Conservation (phyloP, 2,888 invertebrate genomes). For the Andricus curvator region DNA sequence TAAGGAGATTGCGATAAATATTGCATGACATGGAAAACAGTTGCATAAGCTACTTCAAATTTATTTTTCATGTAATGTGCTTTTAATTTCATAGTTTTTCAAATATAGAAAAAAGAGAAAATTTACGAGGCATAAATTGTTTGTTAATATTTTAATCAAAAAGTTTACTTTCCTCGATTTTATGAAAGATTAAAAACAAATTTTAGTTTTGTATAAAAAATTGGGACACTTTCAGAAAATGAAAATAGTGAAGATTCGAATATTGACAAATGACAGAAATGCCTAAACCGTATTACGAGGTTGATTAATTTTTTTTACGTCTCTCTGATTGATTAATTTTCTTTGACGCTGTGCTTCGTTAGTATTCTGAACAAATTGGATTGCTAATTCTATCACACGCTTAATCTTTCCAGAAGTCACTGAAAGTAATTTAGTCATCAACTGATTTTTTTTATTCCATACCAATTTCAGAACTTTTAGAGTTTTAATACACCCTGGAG, state of each 20-base stretch:
- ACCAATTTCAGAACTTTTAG: too few species aligned
- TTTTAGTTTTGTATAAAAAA: not conserved
- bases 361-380: not conserved
- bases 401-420: slow-evolving; percentile 3
- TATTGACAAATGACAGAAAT: not conserved
- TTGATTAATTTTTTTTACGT: not conserved
- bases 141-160: too few species aligned
- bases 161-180: too few species aligned
- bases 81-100: not conserved
- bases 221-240: not conserved
- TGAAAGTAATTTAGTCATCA: not conserved
- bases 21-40: not conserved
- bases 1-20: not conserved
- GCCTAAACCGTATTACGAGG: not conserved
- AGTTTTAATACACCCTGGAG: too few species aligned
- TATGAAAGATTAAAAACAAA: not conserved
- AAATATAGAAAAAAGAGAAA: too few species aligned
- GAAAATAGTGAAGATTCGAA: not conserved
- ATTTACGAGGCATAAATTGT: too few species aligned
- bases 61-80: not conserved
- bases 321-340: slow-evolving; percentile 2
- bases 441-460: too few species aligned
- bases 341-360: not conserved
- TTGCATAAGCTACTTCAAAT: not conserved
- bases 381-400: slow-evolving; percentile 2